Evolutionary conservation across 2,797 vertebrate species (phyloP).

Genomic region (Menidia menidia): DNA sequence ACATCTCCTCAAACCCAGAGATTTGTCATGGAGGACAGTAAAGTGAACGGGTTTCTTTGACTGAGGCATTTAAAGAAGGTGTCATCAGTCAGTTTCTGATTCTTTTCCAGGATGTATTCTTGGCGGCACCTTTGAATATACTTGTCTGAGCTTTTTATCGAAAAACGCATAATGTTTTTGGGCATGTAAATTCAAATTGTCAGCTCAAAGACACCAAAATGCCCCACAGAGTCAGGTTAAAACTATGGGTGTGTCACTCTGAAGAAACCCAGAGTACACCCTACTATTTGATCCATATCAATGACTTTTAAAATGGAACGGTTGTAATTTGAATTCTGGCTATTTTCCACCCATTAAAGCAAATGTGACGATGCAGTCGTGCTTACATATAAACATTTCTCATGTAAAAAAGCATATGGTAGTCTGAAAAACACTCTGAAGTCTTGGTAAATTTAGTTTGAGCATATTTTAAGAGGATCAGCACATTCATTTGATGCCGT

Average conservation of each 20-base stretch:
- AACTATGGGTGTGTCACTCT: neutral
- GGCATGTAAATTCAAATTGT: neutral
- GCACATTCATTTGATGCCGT: neutral
- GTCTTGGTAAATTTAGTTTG: neutral
- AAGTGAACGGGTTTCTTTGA: neutral
- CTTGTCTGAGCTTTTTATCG: neutral
- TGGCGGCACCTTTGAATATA: neutral
- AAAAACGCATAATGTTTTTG: neutral
- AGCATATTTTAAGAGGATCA: neutral
- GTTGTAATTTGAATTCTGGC: neutral
- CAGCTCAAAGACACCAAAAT: neutral
- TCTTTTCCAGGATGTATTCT: neutral
- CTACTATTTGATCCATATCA: neutral
- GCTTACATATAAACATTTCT: neutral
- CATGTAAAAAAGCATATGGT: neutral
- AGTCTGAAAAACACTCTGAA: neutral
- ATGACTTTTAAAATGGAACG: neutral
- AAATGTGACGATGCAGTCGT: neutral
- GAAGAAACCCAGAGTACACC: neutral
- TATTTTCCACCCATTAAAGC: too few species aligned
- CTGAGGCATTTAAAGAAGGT: neutral
- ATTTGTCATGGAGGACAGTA: neutral
- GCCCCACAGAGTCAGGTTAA: neutral
- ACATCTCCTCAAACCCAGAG: constrained; percentile 2
- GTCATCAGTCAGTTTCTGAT: neutral